Base-by-base conservation (phyloP, 2,113 vertebrate genomes). In the Neomonachus schauinslandi region DNA sequence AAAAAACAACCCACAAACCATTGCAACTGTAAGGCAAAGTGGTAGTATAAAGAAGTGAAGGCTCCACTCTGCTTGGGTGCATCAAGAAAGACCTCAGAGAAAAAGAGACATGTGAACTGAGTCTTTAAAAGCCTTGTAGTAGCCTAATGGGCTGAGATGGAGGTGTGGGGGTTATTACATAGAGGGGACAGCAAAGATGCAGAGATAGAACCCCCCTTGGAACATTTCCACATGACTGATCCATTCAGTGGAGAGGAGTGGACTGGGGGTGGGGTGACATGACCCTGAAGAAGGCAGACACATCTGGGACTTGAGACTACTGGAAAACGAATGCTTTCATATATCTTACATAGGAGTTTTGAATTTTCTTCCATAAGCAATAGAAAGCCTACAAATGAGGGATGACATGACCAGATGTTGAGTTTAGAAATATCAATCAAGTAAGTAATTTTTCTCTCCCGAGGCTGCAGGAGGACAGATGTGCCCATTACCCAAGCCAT, bases 321-420 rank as follows among this genome's bases (percentile, higher is more conserved):
- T 72, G 10, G 67, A 72, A 82, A 89, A 85, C 21, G 19, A 83
- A 63, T 22, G 11, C 4, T 63, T 77, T 57, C 42, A 24, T 59
- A 4, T 42, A 9, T 67, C 55, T 51, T 80, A 36, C 57, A 79
- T 15, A 74, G 4, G 67, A 76, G 51, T 80, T 95, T 63, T 89
- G 31, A 69, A 59, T 67, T 86, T 95, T 86, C 89, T 94, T 94
- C 49, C 89, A 12, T 53, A 80, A 57, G 39, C 33, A 69, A 69
- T 7, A 12, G 49, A 77, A 95, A 83, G 7, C 33, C 74, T 81
- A 51, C 51, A 96, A 95, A 94, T 59, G 72, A 93, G 61, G 81
- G 72, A 11, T 76, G 39, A 49, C 51, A 46, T 61, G 19, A 65
- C 55, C 90, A 95, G 87, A 95, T 87, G 61, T 51, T 87, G 69